Base-by-base conservation (phyloP, 2,113 vertebrate species). In the Noctilio leporinus region DNA sequence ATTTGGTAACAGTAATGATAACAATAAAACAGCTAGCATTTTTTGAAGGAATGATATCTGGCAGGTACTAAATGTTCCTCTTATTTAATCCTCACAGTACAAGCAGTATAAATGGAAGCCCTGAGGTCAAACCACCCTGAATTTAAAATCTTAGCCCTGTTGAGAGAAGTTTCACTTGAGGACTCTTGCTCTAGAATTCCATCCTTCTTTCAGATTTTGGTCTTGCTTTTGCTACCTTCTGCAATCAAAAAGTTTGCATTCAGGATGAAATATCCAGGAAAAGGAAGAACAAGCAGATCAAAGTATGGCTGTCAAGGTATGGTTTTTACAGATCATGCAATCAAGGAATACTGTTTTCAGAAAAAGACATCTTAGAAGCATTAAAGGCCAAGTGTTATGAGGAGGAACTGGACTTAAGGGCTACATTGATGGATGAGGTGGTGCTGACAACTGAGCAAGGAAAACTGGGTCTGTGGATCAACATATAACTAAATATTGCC, bases 271-370 rank as follows among this genome's bases (percentile, higher is more conserved):
- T 91, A 91, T 92, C 82, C 97, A 89, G 92, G 69, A 86, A 94
- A 88, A 95, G 96, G 89, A 95, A 97, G 89, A 97, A 62, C 47
- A 90, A 85, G 43, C 88, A 94, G 82, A 97, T 93, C 98, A 98
- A 98, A 97, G 98, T 98, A 98, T 98, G 97, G 97, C 97, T 95
- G 98, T 98, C 83, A 98, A 98, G 55, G 93, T 99, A 92, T 98
- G 98, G 98, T 99, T 99, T 98, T 96, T 99, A 99, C 98, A 75
- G 98, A 99, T 98, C 97, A 98, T 95, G 98, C 98, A 95, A 99
- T 99, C 97, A 98, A 97, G 85, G 98, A 98, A 97, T 98, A 99
- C 89, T 98, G 99, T 62, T 12, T 62, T 33, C 30, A 98, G n/a
- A 98, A 72, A 98, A 98, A 95, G 98, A 99, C 97, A 99, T 99